Evolutionary conservation across 2,797 vertebrate genomes (phyloP).

Genomic region (Sandelia bainsii): DNA sequence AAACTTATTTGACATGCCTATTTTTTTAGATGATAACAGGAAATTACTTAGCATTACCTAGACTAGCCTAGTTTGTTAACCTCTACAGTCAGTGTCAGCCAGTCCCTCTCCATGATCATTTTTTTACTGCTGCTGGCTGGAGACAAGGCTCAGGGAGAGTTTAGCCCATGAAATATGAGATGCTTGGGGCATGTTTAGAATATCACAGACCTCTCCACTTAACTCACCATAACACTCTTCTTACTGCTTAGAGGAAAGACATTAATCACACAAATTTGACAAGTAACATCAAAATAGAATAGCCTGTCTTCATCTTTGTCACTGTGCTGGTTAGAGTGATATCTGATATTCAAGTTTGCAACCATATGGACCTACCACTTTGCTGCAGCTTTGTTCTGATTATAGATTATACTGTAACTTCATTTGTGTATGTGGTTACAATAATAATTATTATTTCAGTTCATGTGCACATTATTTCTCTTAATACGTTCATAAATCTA

Average conservation of each 20-base stretch:
- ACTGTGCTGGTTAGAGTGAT: slow-evolving; percentile 10
- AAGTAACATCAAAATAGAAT: slow-evolving; percentile 58
- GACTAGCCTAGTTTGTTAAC: slow-evolving; percentile 30
- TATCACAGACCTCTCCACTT: slow-evolving; percentile 74
- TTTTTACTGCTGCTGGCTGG: slow-evolving; percentile 67
- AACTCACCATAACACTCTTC: slow-evolving; percentile 66
- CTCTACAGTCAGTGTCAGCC: slow-evolving; percentile 32
- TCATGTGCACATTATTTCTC: background rate
- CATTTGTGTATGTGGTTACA: background rate
- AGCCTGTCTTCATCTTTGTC: slow-evolving; percentile 33
- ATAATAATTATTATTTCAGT: background rate
- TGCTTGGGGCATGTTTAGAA: slow-evolving; percentile 72
- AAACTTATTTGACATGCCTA: slow-evolving; percentile 28
- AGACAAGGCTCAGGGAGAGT: slow-evolving; percentile 59
- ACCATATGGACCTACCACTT: background rate
- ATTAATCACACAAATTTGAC: slow-evolving; percentile 65
- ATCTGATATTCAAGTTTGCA: slow-evolving; percentile 2
- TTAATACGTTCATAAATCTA: background rate
- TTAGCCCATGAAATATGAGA: slow-evolving; percentile 73
- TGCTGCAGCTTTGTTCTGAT: background rate
- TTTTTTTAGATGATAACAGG: slow-evolving; percentile 38
- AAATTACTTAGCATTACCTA: slow-evolving; percentile 24
- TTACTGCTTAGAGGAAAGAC: slow-evolving; percentile 53
- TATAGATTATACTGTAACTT: background rate
- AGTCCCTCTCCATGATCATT: slow-evolving; percentile 46